These are phyloP conservation scores for Mormyrus proboscirostris DNA, from an alignment of 2,797 vertebrate species.

Conservation along the genomic window DNA sequence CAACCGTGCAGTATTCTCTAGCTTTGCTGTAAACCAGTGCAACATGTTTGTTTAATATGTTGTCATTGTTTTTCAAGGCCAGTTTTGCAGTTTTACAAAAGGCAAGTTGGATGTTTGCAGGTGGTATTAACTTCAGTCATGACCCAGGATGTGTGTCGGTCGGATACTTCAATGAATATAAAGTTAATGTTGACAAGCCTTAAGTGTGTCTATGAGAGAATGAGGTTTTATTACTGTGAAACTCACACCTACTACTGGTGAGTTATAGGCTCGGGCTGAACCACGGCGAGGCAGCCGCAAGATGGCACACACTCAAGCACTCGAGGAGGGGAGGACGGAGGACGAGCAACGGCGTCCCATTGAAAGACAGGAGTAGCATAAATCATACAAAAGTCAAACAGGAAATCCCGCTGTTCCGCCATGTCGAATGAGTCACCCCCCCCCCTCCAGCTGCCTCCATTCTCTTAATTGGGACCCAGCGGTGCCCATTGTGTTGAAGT, in stretches of 20 bases:
- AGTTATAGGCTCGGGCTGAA: background rate
- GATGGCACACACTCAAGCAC: background rate
- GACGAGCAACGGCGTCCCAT: background rate
- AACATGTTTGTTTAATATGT: background rate
- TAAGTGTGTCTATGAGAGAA: background rate
- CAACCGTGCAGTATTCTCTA: background rate
- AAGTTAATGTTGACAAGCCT: background rate
- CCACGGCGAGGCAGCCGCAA: background rate
- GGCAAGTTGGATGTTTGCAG: background rate
- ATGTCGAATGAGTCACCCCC: background rate
- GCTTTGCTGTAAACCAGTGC: background rate
- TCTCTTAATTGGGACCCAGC: background rate
- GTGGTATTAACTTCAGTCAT: background rate
- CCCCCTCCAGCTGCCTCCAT: background rate
- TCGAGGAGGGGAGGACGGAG: background rate
- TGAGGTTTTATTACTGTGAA: background rate
- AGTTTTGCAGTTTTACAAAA: background rate
- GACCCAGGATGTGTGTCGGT: background rate
- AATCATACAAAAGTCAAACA: conserved; percentile 6
- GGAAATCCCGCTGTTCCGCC: background rate
- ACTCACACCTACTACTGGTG: background rate
- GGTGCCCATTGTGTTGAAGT: background rate
- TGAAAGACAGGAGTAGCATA: conserved; percentile 1
- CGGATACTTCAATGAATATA: background rate
- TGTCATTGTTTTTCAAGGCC: background rate